phyloP scores from a whole-genome alignment of 2,888 invertebrate species.

The Drosophila pseudotakahashii region DNA sequence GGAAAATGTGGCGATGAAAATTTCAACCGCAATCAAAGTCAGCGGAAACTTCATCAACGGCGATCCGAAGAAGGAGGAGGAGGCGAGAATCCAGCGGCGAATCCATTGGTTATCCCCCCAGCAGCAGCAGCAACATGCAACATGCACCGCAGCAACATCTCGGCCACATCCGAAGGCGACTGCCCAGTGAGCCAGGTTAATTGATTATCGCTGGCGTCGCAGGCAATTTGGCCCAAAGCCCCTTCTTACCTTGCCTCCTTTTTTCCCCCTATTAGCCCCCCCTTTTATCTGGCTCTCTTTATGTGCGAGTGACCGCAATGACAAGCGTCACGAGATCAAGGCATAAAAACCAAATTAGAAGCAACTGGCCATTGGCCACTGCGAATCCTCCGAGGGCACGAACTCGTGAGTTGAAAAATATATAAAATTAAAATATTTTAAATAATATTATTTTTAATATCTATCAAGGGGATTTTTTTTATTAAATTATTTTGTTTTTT shows the following conservation, averaged over 20 bases:
- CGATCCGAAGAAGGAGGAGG: not conserved
- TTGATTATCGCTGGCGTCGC: constrained; percentile 66
- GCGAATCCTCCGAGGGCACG: constrained; percentile 14
- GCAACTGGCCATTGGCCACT: constrained; percentile 33
- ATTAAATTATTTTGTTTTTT: no score
- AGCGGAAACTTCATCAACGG: constrained; percentile 39
- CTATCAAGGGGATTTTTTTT: no score
- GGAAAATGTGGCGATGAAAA: constrained; percentile 24
- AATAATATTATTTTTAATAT: no score
- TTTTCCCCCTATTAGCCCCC: not conserved
- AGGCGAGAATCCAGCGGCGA: constrained; percentile 14
- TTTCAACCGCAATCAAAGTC: constrained; percentile 54
- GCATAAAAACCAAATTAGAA: constrained; percentile 72
- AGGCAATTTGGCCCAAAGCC: constrained; percentile 21
- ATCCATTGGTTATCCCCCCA: constrained; percentile 30
- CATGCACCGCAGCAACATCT: constrained; percentile 11
- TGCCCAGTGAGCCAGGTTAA: constrained; percentile 70
- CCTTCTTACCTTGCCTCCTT: not conserved
- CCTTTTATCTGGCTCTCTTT: constrained; percentile 47
- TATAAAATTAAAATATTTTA: not conserved
- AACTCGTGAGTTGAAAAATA: constrained; percentile 17
- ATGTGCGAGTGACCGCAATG: constrained; percentile 52
- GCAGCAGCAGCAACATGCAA: not conserved
- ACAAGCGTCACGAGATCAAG: constrained; percentile 79
- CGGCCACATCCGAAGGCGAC: constrained; percentile 28